Conservation (phyloP, 2,113 vertebrate genomes). For the Paramisgurnus dabryanus region DNA sequence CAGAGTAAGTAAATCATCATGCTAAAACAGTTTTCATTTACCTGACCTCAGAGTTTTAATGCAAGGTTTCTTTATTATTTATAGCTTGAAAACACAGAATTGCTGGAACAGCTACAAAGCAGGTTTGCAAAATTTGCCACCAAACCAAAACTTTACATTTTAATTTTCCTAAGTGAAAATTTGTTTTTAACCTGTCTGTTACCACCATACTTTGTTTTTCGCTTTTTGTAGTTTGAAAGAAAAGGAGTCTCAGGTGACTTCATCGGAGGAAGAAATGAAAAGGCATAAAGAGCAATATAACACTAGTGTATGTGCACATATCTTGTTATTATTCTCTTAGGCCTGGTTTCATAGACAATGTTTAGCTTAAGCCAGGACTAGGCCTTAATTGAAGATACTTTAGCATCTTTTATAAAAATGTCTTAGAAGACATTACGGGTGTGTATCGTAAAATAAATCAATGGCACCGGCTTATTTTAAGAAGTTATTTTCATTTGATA, state of each 20-base stretch:
- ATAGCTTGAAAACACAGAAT: conserved; percentile 42
- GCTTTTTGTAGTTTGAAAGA: conserved; percentile 27
- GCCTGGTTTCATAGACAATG: too few species aligned
- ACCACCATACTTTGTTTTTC: neutral
- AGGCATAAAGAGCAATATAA: conserved; percentile 14
- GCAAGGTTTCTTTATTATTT: neutral
- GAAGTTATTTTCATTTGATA: too few species aligned
- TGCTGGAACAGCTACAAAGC: conserved; percentile 43
- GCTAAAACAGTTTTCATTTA: neutral
- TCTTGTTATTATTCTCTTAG: neutral
- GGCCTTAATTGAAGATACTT: too few species aligned
- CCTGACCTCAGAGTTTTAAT: neutral
- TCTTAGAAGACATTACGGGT: too few species aligned
- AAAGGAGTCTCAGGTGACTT: conserved; percentile 6
- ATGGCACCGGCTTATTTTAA: too few species aligned
- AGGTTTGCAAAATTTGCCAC: conserved; percentile 16
- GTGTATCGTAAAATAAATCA: too few species aligned
- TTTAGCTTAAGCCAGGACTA: too few species aligned
- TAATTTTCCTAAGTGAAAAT: neutral
- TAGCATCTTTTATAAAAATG: too few species aligned
- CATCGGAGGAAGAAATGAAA: conserved; percentile 18
- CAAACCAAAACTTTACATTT: neutral
- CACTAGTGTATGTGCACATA: conserved; percentile 31
- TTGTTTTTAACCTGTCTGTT: neutral
- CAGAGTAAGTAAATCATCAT: conserved; percentile 26